Percentiles rank a stretch among this genome's conserved stretches.
Conservation (phyloP, 2,888 invertebrate genomes). For the Luperina testacea region DNA sequence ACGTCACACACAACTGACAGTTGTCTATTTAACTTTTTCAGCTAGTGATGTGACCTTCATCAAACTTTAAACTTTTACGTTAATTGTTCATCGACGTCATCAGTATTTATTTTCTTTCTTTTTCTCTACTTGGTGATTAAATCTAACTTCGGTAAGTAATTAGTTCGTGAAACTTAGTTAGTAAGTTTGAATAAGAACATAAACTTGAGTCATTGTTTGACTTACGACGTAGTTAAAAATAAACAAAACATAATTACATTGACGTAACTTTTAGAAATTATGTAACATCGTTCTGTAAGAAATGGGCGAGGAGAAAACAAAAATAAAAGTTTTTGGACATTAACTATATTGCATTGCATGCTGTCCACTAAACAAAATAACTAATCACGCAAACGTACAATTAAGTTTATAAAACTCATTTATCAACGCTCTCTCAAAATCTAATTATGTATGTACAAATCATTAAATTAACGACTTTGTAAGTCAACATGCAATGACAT, state of each 20-base stretch:
- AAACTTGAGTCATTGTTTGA: slow-evolving; percentile 14
- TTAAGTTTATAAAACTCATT: slow-evolving; percentile 52
- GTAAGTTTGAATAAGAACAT: slow-evolving; percentile 27
- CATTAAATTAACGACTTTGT: slow-evolving; percentile 49
- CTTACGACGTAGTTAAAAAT: not conserved
- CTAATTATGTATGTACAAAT: slow-evolving; percentile 47
- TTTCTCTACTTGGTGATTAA: slow-evolving; percentile 14
- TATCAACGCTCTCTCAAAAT: slow-evolving; percentile 54
- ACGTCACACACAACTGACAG: slow-evolving; percentile 3
- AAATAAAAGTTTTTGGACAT: slow-evolving; percentile 30
- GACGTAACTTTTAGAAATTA: slow-evolving; percentile 26
- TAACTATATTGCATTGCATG: slow-evolving; percentile 62
- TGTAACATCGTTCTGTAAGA: slow-evolving; percentile 29
- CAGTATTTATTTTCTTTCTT: slow-evolving; percentile 14
- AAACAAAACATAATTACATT: slow-evolving; percentile 10
- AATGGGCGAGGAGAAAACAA: slow-evolving; percentile 47
- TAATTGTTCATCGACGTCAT: slow-evolving; percentile 22
- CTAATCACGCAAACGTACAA: slow-evolving; percentile 65
- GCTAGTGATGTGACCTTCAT: not conserved
- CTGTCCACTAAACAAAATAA: slow-evolving; percentile 57
- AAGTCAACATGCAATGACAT: slow-evolving; percentile 63
- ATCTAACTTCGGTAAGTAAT: slow-evolving; percentile 31
- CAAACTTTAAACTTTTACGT: not conserved
- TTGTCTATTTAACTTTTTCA: not conserved
- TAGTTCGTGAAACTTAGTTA: slow-evolving; percentile 34